Base-by-base conservation (phyloP, 30 jellyfish, hydroid and myxozoan species). In the Turritopsis dohrnii region DNA sequence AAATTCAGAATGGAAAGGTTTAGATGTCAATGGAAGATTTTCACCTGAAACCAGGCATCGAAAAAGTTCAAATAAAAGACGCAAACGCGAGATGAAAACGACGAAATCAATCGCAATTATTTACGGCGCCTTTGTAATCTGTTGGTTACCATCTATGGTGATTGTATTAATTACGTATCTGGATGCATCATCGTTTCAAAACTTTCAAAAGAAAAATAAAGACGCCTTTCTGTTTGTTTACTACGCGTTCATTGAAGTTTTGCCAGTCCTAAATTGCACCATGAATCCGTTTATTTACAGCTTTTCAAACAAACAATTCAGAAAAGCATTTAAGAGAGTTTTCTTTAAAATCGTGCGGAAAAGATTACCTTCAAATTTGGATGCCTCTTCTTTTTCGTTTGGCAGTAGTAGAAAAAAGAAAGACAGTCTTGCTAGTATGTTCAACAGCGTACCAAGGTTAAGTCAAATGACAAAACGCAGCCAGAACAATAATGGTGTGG, bases 81-180 rank as follows among this genome's bases (percentile, higher is more conserved):
- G 28, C 9, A 72, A 54, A 18, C 66, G 96, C 0, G 99, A 94
- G 60, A 52, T 89, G 28, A 88, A 89, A 71, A 96, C 99, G 1
- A 86, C 96, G 30, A 88, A 83, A 74, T 88, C 99, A 20, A 72
- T 94, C 28, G 95, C 96, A 7, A 88, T 94, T 21, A 93, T 94
- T 1, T 94, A 84, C 76, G 95, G 95, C 16, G 95, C 99, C 4
- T 94, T 85, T 72, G 93, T 88, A 53, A 75, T 88, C 41, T 94
- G 99, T 65, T 94, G 99, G 99, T 84, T 94, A 23, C 99, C 99
- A n/a, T 88, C 85, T 23, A 79, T 89, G 81, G 82, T 94, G 29
- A 25, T 94, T 16, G 85, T 77, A 24, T n/a, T 86, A 5, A 18
- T 90, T 0, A 54, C 69, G 18, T 30, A 41, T 18, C 80, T 90